Conservation (phyloP, 2,888 invertebrate genomes). For the Prostheceraeus crozeri region DNA sequence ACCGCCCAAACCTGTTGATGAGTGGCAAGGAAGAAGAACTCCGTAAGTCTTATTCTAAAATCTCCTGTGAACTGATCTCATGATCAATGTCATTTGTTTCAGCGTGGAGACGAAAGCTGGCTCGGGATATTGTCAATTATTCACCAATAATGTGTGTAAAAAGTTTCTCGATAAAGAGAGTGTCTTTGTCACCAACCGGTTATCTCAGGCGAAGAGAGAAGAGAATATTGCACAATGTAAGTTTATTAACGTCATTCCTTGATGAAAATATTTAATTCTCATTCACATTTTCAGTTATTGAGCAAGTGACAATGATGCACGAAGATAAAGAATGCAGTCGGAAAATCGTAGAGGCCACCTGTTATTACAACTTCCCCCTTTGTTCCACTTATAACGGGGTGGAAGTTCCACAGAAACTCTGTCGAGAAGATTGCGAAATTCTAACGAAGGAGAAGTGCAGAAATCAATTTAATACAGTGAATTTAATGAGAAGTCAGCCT, state of each 20-base stretch:
- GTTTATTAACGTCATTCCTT: no score
- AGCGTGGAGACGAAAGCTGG: no score
- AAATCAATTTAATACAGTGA: neutral
- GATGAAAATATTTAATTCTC: no score
- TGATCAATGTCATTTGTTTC: no score
- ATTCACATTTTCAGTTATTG: no score
- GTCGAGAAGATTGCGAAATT: constrained; percentile 1
- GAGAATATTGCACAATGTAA: constrained; percentile 10
- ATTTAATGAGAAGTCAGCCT: no score
- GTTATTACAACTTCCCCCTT: constrained; percentile 16
- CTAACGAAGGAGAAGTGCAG: neutral
- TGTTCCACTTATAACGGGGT: neutral
- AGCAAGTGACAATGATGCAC: no score
- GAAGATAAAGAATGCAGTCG: no score
- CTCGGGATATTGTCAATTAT: constrained; percentile 23
- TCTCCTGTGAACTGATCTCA: no score
- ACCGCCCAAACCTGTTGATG: no score
- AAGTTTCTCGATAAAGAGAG: neutral
- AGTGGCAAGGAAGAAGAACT: no score
- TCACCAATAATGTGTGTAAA: constrained; percentile 5
- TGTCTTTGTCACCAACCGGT: constrained; percentile 7
- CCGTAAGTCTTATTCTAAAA: no score
- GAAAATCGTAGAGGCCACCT: constrained; percentile 5
- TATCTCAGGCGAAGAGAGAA: constrained; percentile 11
- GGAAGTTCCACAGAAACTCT: constrained; percentile 10